Base-by-base conservation (phyloP, 2,797 vertebrate species). In the Melanotaenia parkinsoni region DNA sequence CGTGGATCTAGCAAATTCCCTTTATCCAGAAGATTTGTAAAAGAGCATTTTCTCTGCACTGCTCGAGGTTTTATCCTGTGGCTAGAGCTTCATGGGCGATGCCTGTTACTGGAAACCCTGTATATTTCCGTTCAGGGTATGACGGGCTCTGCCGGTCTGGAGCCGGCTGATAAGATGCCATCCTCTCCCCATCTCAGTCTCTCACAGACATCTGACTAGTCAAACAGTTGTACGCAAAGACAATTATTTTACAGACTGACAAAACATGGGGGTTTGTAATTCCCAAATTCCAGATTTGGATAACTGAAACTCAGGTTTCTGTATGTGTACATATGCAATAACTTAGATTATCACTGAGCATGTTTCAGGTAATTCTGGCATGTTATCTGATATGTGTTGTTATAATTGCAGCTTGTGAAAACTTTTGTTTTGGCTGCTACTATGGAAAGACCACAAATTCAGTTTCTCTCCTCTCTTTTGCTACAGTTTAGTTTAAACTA, bases 151-250 rank as follows among this genome's bases (percentile, higher is more conserved):
- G 93, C 91, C 92, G 93, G 94, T 95, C 96, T 99, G 97, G 91
- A 93, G 93, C 91, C 81, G 70, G 88, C 96, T 95, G 97, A 98
- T 98, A 99, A 99, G 96, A 96, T 95, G 95, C 92, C 91, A 90
- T 93, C 92, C 94, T 95, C 95, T 95, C 93, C 93, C 82, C 70
- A 53, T 94, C 82, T 83, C 81, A 43, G 85, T 92, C 83, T 77
- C 89, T 93, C 89, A 82, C 90, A 93, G 93, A 91, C 92, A 91
- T 88, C 92, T 93, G 76, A 95, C 93, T 91, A 85, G 88, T 82
- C 85, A 72, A 84, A 83, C 90, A 92, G 89, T 93, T 93, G 93
- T 86, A 86, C 94, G 90, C 95, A 94, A 95, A 94, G 93, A 95
- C 95, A 95, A 95, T 93, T 94, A 81, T 90, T 89, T 87, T 40